Base-by-base conservation (phyloP, 2,797 vertebrate genomes). In the Rhinogobio ventralis region DNA sequence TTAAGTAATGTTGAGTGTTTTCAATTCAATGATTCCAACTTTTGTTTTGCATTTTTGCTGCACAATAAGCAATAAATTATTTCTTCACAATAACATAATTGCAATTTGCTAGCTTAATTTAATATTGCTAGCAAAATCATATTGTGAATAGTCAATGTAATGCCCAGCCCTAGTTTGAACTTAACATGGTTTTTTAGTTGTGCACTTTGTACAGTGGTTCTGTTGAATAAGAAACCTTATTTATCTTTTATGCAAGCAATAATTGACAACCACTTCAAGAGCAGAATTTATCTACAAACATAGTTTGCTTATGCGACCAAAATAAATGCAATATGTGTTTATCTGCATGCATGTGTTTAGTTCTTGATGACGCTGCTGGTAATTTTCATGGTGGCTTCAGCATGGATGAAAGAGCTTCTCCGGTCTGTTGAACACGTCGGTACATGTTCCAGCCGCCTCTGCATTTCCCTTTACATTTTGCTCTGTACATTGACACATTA, bases 351-450 rank as follows among this genome's bases (percentile, higher is more conserved):
- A 60, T 60, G 67, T 62, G 83, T 86, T 75, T 67, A 28, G 82
- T 49, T 39, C 46, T 77, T 60, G 60, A 76, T 55, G 23, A 57
- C 4, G 66, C 23, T 71, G 42, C 36, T 66, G 74, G 77, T 89
- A 28, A 76, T 91, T 87, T 79, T 74, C 76, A 79, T 86, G 55
- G 64, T 62, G 60, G 78, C 49, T 82, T 86, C 71, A 49, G 76
- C 25, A 81, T 78, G 77, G 79, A 88, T 78, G 64, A 88, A 78
- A 87, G 87, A 71, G 42, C 62, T 84, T 69, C 77, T 85, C 60
- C n/a, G 23, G 60, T 66, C 55, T 57, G 69, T 17, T 55, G 66
- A 85, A 85, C 86, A 28, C 85, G 89, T 72, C 19, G 11, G 79
- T 67, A 69, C 85, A 77, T 81, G 79, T 69, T 64, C 78, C 67